Percentiles rank a stretch among this genome's conserved stretches.
phyloP scores from a whole-genome alignment of 1,140 invertebrate genomes.

The Rhizoglyphus robini region DNA sequence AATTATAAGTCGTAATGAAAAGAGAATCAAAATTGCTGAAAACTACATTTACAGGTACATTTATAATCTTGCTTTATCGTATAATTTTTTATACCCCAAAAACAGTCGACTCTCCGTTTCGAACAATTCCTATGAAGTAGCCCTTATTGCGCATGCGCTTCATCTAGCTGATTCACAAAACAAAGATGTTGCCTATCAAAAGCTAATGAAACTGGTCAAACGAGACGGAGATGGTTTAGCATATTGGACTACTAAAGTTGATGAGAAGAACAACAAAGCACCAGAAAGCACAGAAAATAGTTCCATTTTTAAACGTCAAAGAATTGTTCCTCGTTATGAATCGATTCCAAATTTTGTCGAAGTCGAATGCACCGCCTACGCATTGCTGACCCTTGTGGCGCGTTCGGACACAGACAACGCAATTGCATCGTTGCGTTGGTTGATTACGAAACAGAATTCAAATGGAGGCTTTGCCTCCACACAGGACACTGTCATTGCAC shows the following conservation, averaged over 20 bases:
- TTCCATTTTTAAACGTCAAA: too few relatives aligned
- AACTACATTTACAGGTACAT: slow-evolving; percentile 61
- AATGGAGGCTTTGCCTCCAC: too few relatives aligned
- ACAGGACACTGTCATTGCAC: too few relatives aligned
- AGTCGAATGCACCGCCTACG: too few relatives aligned
- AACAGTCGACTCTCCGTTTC: slow-evolving; percentile 51
- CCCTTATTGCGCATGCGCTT: slow-evolving; percentile 59
- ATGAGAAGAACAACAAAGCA: neutral
- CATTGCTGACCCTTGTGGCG: slow-evolving; percentile 33
- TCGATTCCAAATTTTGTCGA: slow-evolving; percentile 73
- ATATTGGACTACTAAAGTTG: slow-evolving; percentile 15
- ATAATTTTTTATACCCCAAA: too few relatives aligned
- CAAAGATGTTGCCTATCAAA: slow-evolving; percentile 48
- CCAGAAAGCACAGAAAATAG: too few relatives aligned
- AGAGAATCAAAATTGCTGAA: slow-evolving; percentile 39
- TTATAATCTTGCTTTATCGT: too few relatives aligned
- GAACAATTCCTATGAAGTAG: slow-evolving; percentile 59
- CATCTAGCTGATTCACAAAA: too few relatives aligned
- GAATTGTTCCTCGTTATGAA: too few relatives aligned
- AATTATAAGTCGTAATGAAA: slow-evolving; percentile 46
- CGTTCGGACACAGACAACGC: slow-evolving; percentile 47
- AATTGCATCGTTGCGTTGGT: slow-evolving; percentile 63
- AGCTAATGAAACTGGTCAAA: slow-evolving; percentile 49
- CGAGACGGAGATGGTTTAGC: slow-evolving; percentile 31
- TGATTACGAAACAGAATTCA: too few relatives aligned